Base-by-base conservation (phyloP, 2,888 invertebrate genomes). In the Hanleya hanleyi region DNA sequence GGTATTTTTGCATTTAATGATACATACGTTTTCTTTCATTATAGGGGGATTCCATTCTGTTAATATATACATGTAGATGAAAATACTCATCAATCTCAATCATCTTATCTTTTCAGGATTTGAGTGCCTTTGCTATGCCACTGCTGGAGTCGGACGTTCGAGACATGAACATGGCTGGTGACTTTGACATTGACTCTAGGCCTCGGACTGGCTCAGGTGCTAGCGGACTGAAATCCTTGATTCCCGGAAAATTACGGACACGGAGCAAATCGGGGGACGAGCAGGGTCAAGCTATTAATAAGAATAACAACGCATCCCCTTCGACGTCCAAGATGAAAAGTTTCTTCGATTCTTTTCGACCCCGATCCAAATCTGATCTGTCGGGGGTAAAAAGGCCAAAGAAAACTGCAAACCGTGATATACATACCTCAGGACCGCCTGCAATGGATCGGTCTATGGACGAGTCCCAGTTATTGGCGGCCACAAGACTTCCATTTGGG, bases 91-190 rank as follows among this genome's bases (percentile, higher is more conserved):
- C 15, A 18, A 41, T 29, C 9, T 18, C n/a, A 62, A 12, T 37
- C 32, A 37, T 64, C 76, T 71, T 65, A 69, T 49, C 69, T n/a
- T 80, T 81, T 18, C 85, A 89, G 89, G 89, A 90, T 71, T 79
- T 89, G 70, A 88, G 89, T 81, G 86, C 88, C 71, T 88, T 88
- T 78, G 89, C 88, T 32, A 88, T 89, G 88, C 87, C 86, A 2
- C 76, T 86, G 36, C 77, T 87, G 79, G 86, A 87, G 51, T 73
- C 81, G 50, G 83, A 82, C 57, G 69, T 75, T 41, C 72, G 74
- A 15, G 80, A 82, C 26, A 36, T 51, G 67, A 77, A 51, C 32
- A 57, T 57, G 57, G 77, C 76, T 5, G 75, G 79, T 49, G 85
- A 84, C 75, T 70, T 77, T 7, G 83, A 84, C 29, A 79, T 79